These are phyloP conservation scores for Parazoanthus atlanticus DNA, from an alignment of 92 coral and sea anemone species.

Conservation along the genomic window DNA sequence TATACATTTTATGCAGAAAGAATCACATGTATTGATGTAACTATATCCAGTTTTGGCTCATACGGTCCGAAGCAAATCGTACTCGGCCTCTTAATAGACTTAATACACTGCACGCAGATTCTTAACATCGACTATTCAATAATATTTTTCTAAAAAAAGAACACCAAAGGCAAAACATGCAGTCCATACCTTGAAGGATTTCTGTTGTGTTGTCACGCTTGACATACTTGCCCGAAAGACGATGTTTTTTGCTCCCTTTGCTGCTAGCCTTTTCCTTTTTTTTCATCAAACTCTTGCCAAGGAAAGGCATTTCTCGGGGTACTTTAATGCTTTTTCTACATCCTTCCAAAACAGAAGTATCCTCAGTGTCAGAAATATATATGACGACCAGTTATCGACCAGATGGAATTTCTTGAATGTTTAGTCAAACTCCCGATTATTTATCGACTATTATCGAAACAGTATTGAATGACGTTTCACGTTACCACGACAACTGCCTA, in stretches of 20 bases:
- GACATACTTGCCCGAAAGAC: constrained; percentile 81
- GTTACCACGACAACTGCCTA: constrained; percentile 26
- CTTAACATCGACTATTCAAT: background rate
- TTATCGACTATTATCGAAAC: constrained; percentile 24
- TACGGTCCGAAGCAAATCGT: background rate
- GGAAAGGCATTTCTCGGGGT: constrained; percentile 83
- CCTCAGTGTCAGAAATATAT: background rate
- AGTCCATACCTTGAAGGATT: constrained; percentile 73
- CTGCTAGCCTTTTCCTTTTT: constrained; percentile 84
- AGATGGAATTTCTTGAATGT: background rate
- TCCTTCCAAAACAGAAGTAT: background rate
- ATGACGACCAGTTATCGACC: background rate
- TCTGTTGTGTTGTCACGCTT: constrained; percentile 88
- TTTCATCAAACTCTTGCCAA: constrained; percentile 77
- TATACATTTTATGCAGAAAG: too few relatives aligned
- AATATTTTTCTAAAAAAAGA: background rate
- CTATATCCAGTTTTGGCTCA: too few relatives aligned
- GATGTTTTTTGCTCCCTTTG: constrained; percentile 61
- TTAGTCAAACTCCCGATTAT: background rate
- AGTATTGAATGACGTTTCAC: constrained; percentile 12
- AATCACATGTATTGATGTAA: too few relatives aligned
- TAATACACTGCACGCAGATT: background rate
- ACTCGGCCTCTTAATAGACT: background rate
- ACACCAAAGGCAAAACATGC: background rate
- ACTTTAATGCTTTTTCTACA: background rate